Evolutionary conservation across 1,140 invertebrate species (phyloP).

Genomic region (Tyrophagus putrescentiae): DNA sequence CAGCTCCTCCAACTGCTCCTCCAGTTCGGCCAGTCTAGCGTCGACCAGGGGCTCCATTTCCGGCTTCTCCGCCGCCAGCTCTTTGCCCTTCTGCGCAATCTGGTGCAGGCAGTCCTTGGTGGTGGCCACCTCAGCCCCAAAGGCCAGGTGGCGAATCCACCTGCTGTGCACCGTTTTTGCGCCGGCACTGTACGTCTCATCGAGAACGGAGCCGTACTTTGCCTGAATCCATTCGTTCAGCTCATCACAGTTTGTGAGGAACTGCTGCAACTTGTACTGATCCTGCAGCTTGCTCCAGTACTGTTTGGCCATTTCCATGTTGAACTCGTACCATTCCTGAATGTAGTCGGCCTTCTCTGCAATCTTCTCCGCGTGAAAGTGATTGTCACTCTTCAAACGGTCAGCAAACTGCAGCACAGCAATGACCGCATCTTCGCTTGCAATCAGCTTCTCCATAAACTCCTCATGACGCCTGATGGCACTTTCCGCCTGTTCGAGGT

Average conservation of each 20-base stretch:
- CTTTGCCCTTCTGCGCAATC: constrained; percentile 72
- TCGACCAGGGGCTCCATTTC: constrained; percentile 77
- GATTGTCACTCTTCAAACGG: constrained; percentile 68
- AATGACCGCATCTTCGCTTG: constrained; percentile 98
- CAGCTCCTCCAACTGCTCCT: constrained; percentile 75
- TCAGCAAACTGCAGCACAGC: constrained; percentile 81
- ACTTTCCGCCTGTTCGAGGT: constrained; percentile 92
- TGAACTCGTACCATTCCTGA: constrained; percentile 63
- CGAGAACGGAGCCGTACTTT: constrained; percentile 94
- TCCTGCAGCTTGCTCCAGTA: constrained; percentile 86
- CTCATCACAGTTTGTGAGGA: constrained; percentile 94
- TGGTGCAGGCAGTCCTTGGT: constrained; percentile 90
- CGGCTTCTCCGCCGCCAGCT: constrained; percentile 80
- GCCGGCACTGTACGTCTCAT: constrained; percentile 88
- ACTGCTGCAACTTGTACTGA: constrained; percentile 83
- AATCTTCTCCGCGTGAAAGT: constrained; percentile 82
- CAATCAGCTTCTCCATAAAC: constrained; percentile 98
- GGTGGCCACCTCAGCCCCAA: constrained; percentile 94
- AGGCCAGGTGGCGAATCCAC: constrained; percentile 97
- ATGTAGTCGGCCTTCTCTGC: constrained; percentile 90
- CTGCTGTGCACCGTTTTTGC: constrained; percentile 98
- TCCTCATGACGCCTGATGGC: constrained; percentile 93
- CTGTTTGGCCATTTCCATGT: constrained; percentile 73
- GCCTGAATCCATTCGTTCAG: constrained; percentile 87
- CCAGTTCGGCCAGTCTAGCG: constrained; percentile 75